Percentiles rank a stretch among this genome's conserved stretches.
Conservation (phyloP, 2,888 invertebrate species). For the Apotomis capreana region DNA sequence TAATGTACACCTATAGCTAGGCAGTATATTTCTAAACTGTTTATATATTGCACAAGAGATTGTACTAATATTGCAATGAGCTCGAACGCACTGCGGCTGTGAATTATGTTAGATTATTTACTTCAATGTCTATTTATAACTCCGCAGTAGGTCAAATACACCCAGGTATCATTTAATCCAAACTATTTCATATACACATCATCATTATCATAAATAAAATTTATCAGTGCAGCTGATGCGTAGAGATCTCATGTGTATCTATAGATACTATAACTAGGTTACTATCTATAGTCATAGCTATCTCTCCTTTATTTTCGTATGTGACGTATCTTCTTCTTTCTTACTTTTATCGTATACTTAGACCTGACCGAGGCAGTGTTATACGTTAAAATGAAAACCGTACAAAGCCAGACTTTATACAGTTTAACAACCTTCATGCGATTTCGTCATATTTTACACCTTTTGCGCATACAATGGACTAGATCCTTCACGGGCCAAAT, state of each 20-base stretch:
- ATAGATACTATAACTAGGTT: no score
- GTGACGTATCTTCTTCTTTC: no score
- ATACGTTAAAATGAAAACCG: not conserved
- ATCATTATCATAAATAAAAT: no score
- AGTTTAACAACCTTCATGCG: conserved; percentile 28
- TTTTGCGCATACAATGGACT: conserved; percentile 21
- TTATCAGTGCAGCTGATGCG: no score
- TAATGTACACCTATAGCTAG: not conserved
- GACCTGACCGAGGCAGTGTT: not conserved
- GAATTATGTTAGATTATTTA: conserved; percentile 23
- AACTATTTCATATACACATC: not conserved
- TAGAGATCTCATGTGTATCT: no score
- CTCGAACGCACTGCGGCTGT: conserved; percentile 3
- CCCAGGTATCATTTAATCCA: not conserved
- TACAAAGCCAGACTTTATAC: not conserved
- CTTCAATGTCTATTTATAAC: conserved; percentile 30
- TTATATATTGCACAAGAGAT: conserved; percentile 1
- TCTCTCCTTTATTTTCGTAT: no score
- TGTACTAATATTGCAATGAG: conserved; percentile 8
- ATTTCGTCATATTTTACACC: conserved; percentile 32
- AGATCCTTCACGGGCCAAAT: conserved; percentile 32
- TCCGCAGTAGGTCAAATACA: conserved; percentile 25
- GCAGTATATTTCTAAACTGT: not conserved
- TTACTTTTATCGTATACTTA: no score
- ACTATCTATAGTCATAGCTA: no score